Percentiles rank a stretch among this genome's conserved stretches.
phyloP scores from a whole-genome alignment of 2,888 invertebrate genomes.

The Ptychoptera albimana region DNA sequence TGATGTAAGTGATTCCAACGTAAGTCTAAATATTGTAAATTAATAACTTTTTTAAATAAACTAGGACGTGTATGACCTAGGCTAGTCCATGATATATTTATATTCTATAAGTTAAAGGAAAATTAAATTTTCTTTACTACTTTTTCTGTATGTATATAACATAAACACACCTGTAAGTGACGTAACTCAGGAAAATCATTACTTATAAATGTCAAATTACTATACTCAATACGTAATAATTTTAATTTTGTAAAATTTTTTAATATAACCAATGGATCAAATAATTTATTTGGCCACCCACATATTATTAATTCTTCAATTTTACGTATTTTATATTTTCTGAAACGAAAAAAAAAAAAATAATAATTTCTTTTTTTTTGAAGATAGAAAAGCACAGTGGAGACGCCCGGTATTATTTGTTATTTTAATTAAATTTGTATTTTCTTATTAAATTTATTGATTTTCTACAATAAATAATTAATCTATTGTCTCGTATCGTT shows the following conservation, averaged over 20 bases:
- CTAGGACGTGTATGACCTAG: conserved; percentile 20
- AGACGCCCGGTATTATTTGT: too few relatives aligned
- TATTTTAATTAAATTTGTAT: too few relatives aligned
- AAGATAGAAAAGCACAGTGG: too few relatives aligned
- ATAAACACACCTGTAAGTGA: conserved; percentile 17
- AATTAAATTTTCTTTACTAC: not conserved
- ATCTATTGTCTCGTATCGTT: too few relatives aligned
- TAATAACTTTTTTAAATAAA: conserved; percentile 22
- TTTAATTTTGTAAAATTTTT: conserved; percentile 22
- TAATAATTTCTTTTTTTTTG: too few relatives aligned
- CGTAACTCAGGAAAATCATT: conserved; percentile 24
- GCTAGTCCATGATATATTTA: conserved; percentile 30
- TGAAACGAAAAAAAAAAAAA: too few relatives aligned
- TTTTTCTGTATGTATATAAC: too few relatives aligned
- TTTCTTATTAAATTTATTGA: too few relatives aligned
- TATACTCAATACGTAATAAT: conserved; percentile 22
- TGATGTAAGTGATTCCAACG: conserved; percentile 27
- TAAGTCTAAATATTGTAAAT: conserved; percentile 22
- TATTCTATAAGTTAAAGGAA: conserved; percentile 15
- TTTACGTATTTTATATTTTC: too few relatives aligned
- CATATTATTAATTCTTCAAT: conserved; percentile 15
- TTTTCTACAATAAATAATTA: too few relatives aligned
- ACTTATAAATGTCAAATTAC: conserved; percentile 20
- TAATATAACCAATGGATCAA: conserved; percentile 20
- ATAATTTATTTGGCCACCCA: conserved; percentile 22